Percentiles rank a stretch among this genome's conserved stretches.
phyloP scores from a whole-genome alignment of 2,888 invertebrate species.

The Malthinus seriepunctatus region DNA sequence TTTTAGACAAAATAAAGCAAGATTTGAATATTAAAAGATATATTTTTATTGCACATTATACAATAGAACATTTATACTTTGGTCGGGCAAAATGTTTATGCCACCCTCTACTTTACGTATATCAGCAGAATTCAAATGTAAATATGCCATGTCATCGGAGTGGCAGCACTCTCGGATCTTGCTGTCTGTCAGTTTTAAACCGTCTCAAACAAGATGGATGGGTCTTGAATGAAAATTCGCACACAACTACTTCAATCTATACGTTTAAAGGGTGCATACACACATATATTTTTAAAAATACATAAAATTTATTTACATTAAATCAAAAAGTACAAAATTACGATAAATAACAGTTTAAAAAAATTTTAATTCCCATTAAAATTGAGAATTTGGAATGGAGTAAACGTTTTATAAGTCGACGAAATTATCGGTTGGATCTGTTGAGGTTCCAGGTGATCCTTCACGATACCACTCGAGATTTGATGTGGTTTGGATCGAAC shows the following conservation, averaged over 20 bases:
- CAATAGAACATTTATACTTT: too few species aligned
- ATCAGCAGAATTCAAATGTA: conserved; percentile 29
- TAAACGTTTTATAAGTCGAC: too few species aligned
- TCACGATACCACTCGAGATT: too few species aligned
- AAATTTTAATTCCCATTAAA: too few species aligned
- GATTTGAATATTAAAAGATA: too few species aligned
- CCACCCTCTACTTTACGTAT: conserved; percentile 11
- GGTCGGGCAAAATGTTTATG: not conserved
- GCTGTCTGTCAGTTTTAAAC: conserved; percentile 57
- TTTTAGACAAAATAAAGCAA: too few species aligned
- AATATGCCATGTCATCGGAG: conserved; percentile 53
- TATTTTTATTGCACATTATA: too few species aligned
- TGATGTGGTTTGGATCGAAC: too few species aligned
- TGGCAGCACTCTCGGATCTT: conserved; percentile 52
- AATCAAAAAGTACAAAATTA: not conserved
- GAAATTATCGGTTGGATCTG: too few species aligned
- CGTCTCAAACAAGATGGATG: conserved; percentile 67
- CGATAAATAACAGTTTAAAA: not conserved
- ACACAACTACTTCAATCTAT: conserved; percentile 46
- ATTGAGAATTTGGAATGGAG: too few species aligned
- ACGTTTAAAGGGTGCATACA: conserved; percentile 23
- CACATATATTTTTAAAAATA: conserved; percentile 10
- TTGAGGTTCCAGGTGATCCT: too few species aligned
- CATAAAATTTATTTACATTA: not conserved
- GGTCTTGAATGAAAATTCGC: conserved; percentile 67